Base-by-base conservation (phyloP, 2,888 invertebrate species). In the Athalia rosae region DNA sequence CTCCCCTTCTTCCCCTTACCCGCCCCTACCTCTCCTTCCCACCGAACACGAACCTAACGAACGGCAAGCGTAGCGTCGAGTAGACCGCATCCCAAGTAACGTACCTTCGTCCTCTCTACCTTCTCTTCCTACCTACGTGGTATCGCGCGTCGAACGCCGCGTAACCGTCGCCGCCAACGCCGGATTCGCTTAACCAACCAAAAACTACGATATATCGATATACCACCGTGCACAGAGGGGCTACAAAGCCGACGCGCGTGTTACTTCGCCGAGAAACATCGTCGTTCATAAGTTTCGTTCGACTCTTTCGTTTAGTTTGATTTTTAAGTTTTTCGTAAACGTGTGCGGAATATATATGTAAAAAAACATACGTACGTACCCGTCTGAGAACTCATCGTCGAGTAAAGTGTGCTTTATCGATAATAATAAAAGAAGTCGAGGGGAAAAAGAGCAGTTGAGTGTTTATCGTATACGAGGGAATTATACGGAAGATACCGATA, bases 51-150 rank as follows among this genome's bases (percentile, higher is more conserved):
- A 83, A 87, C 85, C 88, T 88, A 88, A 88, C 89, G 89, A 88
- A 88, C 88, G 85, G 88, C 86, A 87, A 88, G 86, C 87, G 86
- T 89, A 89, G 89, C 89, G 89, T 89, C 89, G 88, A 87, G 88
- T 88, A 87, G 87, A 88, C 79, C 83, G 83, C 83, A 84, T 83
- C 83, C 82, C 81, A 83, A 83, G 83, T 82, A 83, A 81, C 83
- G 83, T 82, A 82, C 83, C 81, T 84, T 71, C 71, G 71, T 74
- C 74, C 74, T 74, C 74, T 74, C 74, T 74, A 74, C 74, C 74
- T 74, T 74, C 74, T 74, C 74, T 74, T 74, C 74, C 74, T 74
- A 74, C 74, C 74, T 74, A 74, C 71, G 71, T 71, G 71, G 71
- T 71, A 71, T 71, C 71, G 71, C 71, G 71, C 71, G 71, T 71